Evolutionary conservation across 2,888 invertebrate genomes (phyloP).

Genomic region (Anagyrus pseudococci): DNA sequence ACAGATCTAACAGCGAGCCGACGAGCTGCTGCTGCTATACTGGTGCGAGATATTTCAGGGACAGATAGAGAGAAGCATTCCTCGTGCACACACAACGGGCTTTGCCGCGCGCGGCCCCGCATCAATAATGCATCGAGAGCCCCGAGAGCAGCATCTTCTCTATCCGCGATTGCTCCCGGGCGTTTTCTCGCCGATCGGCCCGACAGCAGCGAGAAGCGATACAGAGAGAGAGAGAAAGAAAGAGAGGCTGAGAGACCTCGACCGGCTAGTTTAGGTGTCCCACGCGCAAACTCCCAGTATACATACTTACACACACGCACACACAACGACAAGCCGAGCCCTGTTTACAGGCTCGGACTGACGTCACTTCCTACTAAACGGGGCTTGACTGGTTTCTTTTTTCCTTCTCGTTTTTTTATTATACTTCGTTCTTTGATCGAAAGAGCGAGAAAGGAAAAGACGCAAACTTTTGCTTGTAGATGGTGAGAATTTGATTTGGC

Average conservation of each 20-base stretch:
- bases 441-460: background rate
- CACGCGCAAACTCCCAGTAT: conserved; percentile 2
- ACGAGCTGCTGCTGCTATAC: no score
- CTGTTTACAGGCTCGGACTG: conserved; percentile 37
- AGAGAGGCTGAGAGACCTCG: conserved; percentile 8
- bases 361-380: conserved; percentile 59
- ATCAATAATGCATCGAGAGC: conserved; percentile 56
- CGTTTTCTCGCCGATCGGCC: conserved; percentile 5
- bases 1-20: no score
- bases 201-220: background rate
- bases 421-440: background rate
- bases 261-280: conserved; percentile 31
- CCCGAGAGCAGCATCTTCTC: conserved; percentile 45
- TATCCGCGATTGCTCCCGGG: conserved; percentile 39
- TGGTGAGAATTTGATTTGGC: background rate
- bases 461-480: background rate
- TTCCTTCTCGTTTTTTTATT: conserved; percentile 10
- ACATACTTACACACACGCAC: background rate
- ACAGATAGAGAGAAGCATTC: no score
- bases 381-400: conserved; percentile 2
- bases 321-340: conserved; percentile 8
- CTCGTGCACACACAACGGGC: no score
- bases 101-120: no score
- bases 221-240: background rate
- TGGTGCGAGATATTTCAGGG: no score